Conservation (phyloP, 2,113 vertebrate species). For the Melierax canorus region DNA sequence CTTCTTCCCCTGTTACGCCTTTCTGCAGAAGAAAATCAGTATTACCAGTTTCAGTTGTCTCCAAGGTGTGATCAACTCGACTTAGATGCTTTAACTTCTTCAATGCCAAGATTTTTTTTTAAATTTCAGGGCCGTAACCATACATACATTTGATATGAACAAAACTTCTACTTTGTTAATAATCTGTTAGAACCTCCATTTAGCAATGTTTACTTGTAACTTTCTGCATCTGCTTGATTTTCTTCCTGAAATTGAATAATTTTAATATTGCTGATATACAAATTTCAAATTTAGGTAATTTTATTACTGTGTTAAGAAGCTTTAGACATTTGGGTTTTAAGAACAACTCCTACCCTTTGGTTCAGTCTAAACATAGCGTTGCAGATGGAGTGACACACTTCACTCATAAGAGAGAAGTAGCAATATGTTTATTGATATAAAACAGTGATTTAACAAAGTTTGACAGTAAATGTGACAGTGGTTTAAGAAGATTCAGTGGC, state of each 20-base stretch:
- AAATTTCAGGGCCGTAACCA: not conserved
- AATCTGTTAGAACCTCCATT: not conserved
- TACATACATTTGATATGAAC: not conserved
- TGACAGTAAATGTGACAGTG: too few species aligned
- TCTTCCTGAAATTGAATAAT: not conserved
- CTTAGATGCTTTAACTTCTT: not conserved
- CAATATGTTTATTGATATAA: too few species aligned
- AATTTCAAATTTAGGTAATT: not conserved
- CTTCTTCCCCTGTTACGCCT: not conserved
- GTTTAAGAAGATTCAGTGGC: too few species aligned
- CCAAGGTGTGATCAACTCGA: not conserved
- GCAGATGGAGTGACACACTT: too few species aligned
- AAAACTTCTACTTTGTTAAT: not conserved
- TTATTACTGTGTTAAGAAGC: not conserved
- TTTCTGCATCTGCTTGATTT: not conserved
- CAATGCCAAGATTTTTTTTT: not conserved
- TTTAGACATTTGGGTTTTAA: not conserved
- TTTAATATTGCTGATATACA: not conserved
- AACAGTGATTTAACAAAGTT: too few species aligned
- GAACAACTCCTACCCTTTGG: not conserved
- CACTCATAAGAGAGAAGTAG: too few species aligned
- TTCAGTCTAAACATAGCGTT: not conserved
- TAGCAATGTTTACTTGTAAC: not conserved
- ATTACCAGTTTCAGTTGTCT: not conserved
- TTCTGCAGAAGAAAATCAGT: not conserved